Evolutionary conservation across 2,113 vertebrate genomes (phyloP).

Genomic region (Chaetops frenatus): DNA sequence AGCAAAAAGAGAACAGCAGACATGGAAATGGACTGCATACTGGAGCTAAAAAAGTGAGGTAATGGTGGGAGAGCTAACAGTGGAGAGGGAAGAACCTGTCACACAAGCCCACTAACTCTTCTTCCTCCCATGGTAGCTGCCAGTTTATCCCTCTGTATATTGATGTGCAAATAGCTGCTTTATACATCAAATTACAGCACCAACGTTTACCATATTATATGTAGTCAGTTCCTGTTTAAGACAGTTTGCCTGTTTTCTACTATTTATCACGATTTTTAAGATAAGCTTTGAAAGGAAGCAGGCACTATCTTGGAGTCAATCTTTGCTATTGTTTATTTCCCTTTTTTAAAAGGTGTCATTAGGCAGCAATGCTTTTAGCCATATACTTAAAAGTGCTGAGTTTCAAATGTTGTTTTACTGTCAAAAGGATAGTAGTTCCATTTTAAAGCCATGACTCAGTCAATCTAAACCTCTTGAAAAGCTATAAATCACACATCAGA

Average conservation of each 20-base stretch:
- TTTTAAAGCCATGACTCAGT: conserved; percentile 1
- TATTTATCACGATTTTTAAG: neutral
- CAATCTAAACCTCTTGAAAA: conserved; percentile 8
- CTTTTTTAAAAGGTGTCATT: neutral
- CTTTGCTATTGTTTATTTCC: neutral
- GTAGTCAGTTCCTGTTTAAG: neutral
- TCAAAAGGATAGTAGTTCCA: conserved; percentile 12
- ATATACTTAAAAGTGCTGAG: neutral
- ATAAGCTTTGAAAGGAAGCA: neutral
- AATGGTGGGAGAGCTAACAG: neutral
- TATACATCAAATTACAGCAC: neutral
- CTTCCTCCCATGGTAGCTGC: neutral
- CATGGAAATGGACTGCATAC: neutral
- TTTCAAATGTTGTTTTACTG: conserved; percentile 10
- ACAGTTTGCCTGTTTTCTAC: neutral
- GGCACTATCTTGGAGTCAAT: neutral
- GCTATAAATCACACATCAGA: neutral
- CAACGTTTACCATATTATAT: neutral
- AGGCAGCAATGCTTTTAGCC: conserved; percentile 28
- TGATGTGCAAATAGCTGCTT: conserved; percentile 6
- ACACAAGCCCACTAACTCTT: neutral
- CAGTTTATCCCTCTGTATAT: neutral
- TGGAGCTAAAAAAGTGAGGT: neutral
- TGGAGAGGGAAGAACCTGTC: neutral
- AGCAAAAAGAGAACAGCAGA: neutral